Conservation (phyloP, 2,797 vertebrate species). For the Gymnothorax javanicus region DNA sequence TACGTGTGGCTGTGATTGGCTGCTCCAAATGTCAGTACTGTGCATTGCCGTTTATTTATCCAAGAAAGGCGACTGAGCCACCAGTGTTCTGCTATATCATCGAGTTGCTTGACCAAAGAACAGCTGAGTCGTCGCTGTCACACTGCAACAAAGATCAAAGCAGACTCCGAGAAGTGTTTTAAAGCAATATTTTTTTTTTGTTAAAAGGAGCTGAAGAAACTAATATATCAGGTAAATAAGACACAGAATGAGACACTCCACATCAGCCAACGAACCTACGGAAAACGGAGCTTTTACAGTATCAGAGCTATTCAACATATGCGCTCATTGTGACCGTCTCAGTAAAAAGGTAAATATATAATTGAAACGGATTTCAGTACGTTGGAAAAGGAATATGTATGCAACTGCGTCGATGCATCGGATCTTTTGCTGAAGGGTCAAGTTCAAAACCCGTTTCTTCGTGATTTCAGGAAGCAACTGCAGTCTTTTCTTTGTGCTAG, state of each 20-base stretch:
- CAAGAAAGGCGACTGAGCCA: constrained; percentile 53
- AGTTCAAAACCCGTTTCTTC: constrained; percentile 6
- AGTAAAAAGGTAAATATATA: constrained; percentile 75
- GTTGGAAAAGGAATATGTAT: not conserved
- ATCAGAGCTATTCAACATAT: constrained; percentile 73
- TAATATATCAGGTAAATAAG: constrained; percentile 23
- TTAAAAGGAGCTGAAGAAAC: not conserved
- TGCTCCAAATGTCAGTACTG: constrained; percentile 47
- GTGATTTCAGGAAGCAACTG: constrained; percentile 23
- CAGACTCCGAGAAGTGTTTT: constrained; percentile 26
- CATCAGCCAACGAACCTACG: constrained; percentile 66
- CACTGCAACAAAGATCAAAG: constrained; percentile 71
- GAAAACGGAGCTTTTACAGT: constrained; percentile 67
- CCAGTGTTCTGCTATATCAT: constrained; percentile 60
- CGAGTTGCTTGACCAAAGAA: constrained; percentile 39
- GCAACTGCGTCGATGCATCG: not conserved
- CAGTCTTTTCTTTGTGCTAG: constrained; percentile 32
- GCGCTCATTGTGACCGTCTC: constrained; percentile 73
- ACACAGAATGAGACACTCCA: constrained; percentile 75
- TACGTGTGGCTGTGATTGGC: constrained; percentile 59
- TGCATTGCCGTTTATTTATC: constrained; percentile 69
- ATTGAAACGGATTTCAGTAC: not conserved
- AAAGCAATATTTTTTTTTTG: not conserved
- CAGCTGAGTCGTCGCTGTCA: constrained; percentile 65
- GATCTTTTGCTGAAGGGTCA: constrained; percentile 11